Evolutionary conservation across 1,140 invertebrate species (phyloP).

Genomic region (Halyomorpha halys): DNA sequence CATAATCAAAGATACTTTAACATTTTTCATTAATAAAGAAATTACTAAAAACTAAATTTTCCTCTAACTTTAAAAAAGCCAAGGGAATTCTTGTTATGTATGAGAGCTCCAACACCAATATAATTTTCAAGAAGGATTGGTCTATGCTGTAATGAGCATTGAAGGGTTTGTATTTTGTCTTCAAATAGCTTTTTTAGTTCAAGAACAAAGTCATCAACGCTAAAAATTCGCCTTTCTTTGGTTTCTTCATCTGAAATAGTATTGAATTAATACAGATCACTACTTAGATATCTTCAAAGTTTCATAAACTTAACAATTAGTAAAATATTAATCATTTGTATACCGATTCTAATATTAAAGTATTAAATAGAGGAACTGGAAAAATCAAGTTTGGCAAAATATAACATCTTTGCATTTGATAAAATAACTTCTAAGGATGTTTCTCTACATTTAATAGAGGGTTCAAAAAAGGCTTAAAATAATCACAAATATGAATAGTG

Average conservation of each 20-base stretch:
- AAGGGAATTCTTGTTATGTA: slow-evolving; percentile 72
- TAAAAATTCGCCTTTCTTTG: slow-evolving; percentile 39
- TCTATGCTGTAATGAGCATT: slow-evolving; percentile 50
- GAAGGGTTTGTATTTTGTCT: slow-evolving; percentile 33
- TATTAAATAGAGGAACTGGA: no score
- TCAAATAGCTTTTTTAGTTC: slow-evolving; percentile 43
- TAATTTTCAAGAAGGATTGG: slow-evolving; percentile 71
- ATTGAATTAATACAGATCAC: neutral
- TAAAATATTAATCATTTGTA: no score
- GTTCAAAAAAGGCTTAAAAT: no score
- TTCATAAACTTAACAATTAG: no score
- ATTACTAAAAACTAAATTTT: slow-evolving; percentile 66
- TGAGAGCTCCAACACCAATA: slow-evolving; percentile 58
- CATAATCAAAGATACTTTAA: no score
- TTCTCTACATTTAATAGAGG: no score
- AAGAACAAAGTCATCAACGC: slow-evolving; percentile 47
- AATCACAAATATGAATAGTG: no score
- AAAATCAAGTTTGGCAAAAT: no score
- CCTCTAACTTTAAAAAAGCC: slow-evolving; percentile 79
- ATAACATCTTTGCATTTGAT: no score
- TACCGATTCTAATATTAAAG: no score
- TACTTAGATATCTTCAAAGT: no score
- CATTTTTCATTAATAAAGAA: neutral
- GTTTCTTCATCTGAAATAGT: slow-evolving; percentile 30
- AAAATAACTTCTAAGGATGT: no score